Conservation (phyloP, 2,113 vertebrate species). For the Gavia stellata region DNA sequence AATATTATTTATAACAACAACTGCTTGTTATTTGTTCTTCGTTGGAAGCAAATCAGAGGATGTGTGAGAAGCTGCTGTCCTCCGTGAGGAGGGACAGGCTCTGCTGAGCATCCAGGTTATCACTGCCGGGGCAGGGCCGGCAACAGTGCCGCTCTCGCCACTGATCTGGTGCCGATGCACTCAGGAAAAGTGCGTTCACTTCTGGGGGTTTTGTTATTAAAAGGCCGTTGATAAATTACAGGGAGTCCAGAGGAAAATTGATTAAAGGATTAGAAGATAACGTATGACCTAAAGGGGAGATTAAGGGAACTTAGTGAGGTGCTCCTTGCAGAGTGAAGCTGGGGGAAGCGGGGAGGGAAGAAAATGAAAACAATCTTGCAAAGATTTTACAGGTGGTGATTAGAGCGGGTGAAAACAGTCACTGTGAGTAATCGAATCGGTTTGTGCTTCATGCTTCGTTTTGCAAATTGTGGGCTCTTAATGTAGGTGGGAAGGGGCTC, state of each 20-base stretch:
- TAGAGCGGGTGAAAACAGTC: neutral
- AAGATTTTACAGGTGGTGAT: neutral
- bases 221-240: constrained; percentile 22
- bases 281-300: neutral
- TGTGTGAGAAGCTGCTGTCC: neutral
- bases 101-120: neutral
- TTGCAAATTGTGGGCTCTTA: neutral
- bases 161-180: neutral
- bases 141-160: rapidly evolving
- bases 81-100: neutral
- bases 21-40: neutral
- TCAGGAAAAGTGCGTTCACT: neutral
- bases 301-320: constrained; percentile 16
- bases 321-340: neutral
- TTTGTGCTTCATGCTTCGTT: neutral
- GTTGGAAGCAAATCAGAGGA: neutral
- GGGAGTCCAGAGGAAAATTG: neutral
- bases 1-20: neutral
- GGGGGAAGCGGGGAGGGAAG: neutral
- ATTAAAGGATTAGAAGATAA: constrained; percentile 35
- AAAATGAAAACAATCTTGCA: neutral
- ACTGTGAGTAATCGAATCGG: neutral
- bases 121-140: rapidly evolving
- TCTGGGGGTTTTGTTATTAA: neutral
- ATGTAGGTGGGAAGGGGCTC: rapidly evolving